phyloP scores from a whole-genome alignment of 2,797 vertebrate genomes.

The Numenius phaeopus region DNA sequence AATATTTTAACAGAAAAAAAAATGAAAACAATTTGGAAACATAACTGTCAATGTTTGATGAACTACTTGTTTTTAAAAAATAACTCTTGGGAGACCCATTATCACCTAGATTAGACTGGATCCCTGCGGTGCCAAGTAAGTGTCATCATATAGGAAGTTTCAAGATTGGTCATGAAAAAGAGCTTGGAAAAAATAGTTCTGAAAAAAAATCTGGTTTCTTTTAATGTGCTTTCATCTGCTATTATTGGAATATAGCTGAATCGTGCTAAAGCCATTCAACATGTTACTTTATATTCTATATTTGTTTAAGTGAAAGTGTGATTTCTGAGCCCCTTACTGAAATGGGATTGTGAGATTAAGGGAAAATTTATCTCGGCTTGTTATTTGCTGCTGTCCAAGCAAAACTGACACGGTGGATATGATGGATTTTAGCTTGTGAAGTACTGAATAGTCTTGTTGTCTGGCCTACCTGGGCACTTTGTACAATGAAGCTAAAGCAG shows the following conservation, averaged over 20 bases:
- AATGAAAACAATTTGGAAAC: constrained; percentile 2
- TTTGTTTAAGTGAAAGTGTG: neutral
- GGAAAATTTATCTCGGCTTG: neutral
- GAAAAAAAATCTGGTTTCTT: neutral
- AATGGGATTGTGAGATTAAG: neutral
- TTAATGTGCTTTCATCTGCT: neutral
- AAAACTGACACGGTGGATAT: neutral
- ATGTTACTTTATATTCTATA: neutral
- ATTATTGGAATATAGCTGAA: neutral
- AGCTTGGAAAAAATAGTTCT: constrained; percentile 10
- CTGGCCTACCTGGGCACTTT: neutral
- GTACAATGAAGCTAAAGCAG: neutral
- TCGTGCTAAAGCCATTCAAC: neutral
- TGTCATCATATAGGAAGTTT: constrained; percentile 47
- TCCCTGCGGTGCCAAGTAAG: constrained; percentile 48
- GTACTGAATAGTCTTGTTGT: neutral
- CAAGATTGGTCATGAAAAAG: constrained; percentile 14
- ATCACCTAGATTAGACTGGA: constrained; percentile 64
- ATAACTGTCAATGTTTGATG: constrained; percentile 1
- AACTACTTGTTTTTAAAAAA: constrained; percentile 61
- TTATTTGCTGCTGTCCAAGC: constrained; percentile 32
- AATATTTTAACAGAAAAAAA: neutral
- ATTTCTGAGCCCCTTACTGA: neutral
- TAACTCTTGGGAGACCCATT: constrained; percentile 45
- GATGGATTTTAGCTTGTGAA: constrained; percentile 36